phyloP scores from a whole-genome alignment of 2,888 invertebrate genomes.

The Drosophila sordidapex region DNA sequence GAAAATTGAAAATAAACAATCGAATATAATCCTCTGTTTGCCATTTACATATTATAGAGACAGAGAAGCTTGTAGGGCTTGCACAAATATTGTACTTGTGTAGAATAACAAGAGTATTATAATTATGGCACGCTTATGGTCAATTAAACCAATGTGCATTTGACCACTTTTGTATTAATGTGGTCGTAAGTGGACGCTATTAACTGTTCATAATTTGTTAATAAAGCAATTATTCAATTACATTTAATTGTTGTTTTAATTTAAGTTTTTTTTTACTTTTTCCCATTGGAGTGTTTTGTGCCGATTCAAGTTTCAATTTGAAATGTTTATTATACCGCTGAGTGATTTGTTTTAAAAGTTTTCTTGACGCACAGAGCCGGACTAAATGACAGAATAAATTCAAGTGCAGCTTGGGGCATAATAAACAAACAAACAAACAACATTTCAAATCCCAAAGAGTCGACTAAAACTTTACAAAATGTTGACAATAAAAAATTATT shows the following conservation, averaged over 20 bases:
- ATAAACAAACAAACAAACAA: constrained; percentile 11
- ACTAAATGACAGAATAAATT: constrained; percentile 27
- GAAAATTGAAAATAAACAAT: constrained; percentile 55
- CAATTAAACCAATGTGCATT: constrained; percentile 1
- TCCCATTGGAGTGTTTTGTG: not conserved
- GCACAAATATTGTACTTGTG: not conserved
- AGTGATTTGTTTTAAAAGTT: constrained; percentile 16
- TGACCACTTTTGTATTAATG: constrained; percentile 1
- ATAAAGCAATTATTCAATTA: not conserved
- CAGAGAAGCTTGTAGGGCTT: not conserved
- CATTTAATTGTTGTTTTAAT: not conserved
- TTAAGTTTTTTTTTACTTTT: too few relatives aligned
- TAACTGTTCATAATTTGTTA: not conserved
- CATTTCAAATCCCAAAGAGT: constrained; percentile 8
- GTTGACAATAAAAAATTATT: constrained; percentile 69
- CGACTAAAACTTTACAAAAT: constrained; percentile 41
- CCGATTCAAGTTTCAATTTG: constrained; percentile 26
- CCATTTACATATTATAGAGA: constrained; percentile 7
- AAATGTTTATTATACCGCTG: constrained; percentile 31
- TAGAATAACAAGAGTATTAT: not conserved
- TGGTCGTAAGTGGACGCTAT: constrained; percentile 5
- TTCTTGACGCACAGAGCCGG: not conserved
- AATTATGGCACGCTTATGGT: not conserved
- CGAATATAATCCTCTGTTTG: constrained; percentile 16
- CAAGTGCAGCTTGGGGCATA: constrained; percentile 21